A percentile compares a stretch with the other conserved stretches of the same genome.
Evolutionary conservation across 2,888 invertebrate genomes (phyloP).

Genomic region (Rosalia funebris): DNA sequence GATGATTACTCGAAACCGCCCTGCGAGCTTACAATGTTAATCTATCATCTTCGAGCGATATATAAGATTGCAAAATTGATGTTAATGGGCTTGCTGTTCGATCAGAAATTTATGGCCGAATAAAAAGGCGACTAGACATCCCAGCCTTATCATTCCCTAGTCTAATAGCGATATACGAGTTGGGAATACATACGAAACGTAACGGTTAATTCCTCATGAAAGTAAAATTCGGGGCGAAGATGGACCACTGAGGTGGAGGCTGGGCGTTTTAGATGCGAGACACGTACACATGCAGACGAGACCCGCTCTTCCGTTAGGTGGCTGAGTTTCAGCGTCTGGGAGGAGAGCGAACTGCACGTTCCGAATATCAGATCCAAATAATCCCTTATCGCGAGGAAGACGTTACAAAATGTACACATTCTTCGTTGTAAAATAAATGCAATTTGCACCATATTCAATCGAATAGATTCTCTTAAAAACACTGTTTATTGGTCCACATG

Average conservation of each 20-base stretch:
- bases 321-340: constrained; percentile 10
- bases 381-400: no score
- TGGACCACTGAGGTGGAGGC: neutral
- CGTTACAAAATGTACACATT: no score
- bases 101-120: constrained; percentile 4
- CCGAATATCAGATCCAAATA: no score
- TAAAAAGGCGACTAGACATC: constrained; percentile 16
- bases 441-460: no score
- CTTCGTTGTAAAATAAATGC: no score
- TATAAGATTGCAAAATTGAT: constrained; percentile 16
- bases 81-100: constrained; percentile 7
- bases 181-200: constrained; percentile 12
- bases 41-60: no score
- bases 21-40: no score
- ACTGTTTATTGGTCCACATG: no score
- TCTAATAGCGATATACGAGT: constrained; percentile 7
- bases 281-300: constrained; percentile 21
- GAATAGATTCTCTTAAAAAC: no score
- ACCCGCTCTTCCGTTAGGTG: constrained; percentile 19
- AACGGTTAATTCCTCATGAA: constrained; percentile 17
- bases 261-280: neutral
- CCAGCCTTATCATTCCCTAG: neutral
- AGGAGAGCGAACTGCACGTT: constrained; percentile 1
- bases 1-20: no score
- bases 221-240: constrained; percentile 4